Percentiles rank a stretch among this genome's conserved stretches.
Conservation (phyloP, 2,797 vertebrate genomes). For the Sitta carolinensis region DNA sequence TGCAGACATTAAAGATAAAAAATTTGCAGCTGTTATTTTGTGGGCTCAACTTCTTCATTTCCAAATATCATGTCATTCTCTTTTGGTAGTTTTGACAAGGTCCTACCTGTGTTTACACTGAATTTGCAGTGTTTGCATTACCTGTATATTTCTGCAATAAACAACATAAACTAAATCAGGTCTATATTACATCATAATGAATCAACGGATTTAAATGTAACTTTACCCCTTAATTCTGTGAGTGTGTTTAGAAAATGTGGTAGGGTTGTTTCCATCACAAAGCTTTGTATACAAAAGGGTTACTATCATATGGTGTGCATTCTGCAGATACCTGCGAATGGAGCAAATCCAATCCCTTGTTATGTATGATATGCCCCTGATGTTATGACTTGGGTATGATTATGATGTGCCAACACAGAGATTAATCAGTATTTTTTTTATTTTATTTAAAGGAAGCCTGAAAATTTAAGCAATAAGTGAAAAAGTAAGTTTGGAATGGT, state of each 20-base stretch:
- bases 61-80: background rate
- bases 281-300: background rate
- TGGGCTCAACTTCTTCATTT: background rate
- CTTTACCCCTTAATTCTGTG: background rate
- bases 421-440: background rate
- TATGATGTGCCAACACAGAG: background rate
- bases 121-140: background rate
- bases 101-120: background rate
- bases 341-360: background rate
- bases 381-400: background rate
- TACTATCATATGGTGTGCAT: fast-evolving
- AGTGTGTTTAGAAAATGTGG: background rate
- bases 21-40: background rate
- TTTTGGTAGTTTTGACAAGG: background rate
- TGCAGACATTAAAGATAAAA: background rate
- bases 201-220: background rate
- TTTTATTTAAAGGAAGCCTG: background rate
- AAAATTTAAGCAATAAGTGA: background rate
- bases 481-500: background rate
- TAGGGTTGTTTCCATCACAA: background rate
- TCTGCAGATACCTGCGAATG: background rate
- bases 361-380: background rate
- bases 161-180: background rate
- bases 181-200: background rate
- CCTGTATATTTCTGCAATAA: background rate